phyloP scores from a whole-genome alignment of 2,113 vertebrate species.

The Stegostoma tigrinum region DNA sequence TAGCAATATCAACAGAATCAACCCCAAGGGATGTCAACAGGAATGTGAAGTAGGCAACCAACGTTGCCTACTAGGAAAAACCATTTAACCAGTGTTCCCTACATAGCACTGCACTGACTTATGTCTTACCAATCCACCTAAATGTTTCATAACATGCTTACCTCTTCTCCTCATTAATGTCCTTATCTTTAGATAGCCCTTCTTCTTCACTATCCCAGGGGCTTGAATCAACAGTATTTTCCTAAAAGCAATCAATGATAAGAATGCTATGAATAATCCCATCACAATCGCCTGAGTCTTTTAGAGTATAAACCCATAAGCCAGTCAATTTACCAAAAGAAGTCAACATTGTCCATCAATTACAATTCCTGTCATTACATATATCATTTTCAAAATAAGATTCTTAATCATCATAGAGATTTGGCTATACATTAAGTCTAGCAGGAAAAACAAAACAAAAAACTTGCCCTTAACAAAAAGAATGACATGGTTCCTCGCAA shows the following conservation, averaged over 20 bases:
- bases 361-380: background rate
- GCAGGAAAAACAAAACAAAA: background rate
- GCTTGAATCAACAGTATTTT: conserved; percentile 14
- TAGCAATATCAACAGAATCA: background rate
- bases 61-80: background rate
- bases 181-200: background rate
- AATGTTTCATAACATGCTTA: background rate
- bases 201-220: conserved; percentile 30
- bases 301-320: background rate
- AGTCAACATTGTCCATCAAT: background rate
- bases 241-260: conserved; percentile 5
- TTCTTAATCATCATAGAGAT: background rate
- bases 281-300: background rate
- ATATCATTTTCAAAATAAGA: background rate
- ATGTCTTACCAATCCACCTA: background rate
- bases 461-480: background rate
- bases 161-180: background rate
- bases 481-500: background rate
- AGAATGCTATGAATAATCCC: background rate
- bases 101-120: background rate
- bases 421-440: background rate
- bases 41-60: background rate
- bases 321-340: background rate
- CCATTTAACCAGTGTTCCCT: background rate
- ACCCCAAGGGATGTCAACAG: background rate